Conservation (phyloP, 2,797 vertebrate genomes). For the Brachyrhaphis roseni region DNA sequence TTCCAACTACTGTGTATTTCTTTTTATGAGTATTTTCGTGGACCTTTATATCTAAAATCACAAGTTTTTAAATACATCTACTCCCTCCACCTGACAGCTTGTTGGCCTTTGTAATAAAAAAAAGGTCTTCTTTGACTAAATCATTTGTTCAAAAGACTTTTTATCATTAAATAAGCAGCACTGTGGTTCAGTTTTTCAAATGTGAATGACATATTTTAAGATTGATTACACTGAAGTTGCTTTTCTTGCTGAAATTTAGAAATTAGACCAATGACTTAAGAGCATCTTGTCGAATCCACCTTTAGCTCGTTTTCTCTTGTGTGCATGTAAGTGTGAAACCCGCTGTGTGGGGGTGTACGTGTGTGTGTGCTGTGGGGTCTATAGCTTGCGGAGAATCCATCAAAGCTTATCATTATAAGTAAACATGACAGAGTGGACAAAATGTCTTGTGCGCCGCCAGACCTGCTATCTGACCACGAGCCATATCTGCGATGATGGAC, state of each 20-base stretch:
- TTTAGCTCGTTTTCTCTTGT: slow-evolving; percentile 18
- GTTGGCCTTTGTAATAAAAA: slow-evolving; percentile 7
- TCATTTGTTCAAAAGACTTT: slow-evolving; percentile 22
- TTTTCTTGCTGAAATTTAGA: not conserved
- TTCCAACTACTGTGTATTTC: not conserved
- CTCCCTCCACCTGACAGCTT: slow-evolving; percentile 38
- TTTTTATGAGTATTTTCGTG: not conserved
- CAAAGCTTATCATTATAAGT: slow-evolving; percentile 84
- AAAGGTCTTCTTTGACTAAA: slow-evolving; percentile 4
- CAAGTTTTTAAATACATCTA: slow-evolving; percentile 29
- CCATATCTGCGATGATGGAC: slow-evolving; percentile 83
- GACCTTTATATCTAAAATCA: slow-evolving; percentile 5
- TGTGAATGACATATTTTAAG: not conserved
- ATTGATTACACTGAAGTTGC: not conserved
- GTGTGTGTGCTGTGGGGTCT: slow-evolving; percentile 53
- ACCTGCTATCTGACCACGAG: slow-evolving; percentile 75
- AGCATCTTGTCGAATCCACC: slow-evolving; percentile 12
- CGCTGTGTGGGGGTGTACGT: not conserved
- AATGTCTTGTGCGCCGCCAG: slow-evolving; percentile 80
- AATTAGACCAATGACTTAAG: not conserved
- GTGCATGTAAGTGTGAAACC: slow-evolving; percentile 20
- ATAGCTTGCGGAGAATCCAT: slow-evolving; percentile 76
- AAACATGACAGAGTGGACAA: slow-evolving; percentile 84
- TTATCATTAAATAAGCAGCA: not conserved
- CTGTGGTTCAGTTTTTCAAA: not conserved